Conservation (phyloP, 1,140 invertebrate species). For the Pygmarrhopalites habei region DNA sequence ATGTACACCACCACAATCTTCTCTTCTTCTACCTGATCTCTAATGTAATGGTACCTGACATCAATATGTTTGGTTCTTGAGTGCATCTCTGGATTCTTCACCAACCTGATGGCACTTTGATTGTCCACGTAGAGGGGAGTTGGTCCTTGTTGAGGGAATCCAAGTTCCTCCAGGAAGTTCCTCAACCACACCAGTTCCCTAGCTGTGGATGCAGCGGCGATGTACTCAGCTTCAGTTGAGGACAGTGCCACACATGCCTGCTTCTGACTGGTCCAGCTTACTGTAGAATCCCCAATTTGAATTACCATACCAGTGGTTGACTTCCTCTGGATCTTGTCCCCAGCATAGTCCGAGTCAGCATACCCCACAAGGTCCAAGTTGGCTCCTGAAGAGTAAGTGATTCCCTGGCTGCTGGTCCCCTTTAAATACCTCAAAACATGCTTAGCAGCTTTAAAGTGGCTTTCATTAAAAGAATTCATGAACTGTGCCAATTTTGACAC, state of each 20-base stretch:
- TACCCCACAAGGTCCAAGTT: slow-evolving; percentile 20
- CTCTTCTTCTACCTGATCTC: slow-evolving; percentile 39
- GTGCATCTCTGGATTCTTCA: slow-evolving; percentile 44
- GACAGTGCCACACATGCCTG: not conserved
- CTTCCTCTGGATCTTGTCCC: slow-evolving; percentile 24
- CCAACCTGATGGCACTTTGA: slow-evolving; percentile 43
- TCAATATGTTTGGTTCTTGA: slow-evolving; percentile 43
- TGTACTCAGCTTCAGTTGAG: slow-evolving; percentile 12
- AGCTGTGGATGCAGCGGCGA: not conserved
- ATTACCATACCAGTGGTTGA: slow-evolving; percentile 36
- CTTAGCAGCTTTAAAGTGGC: slow-evolving; percentile 20
- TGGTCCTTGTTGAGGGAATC: slow-evolving; percentile 7
- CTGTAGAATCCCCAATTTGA: not conserved
- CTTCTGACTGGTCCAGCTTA: slow-evolving; percentile 6
- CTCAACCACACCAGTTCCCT: slow-evolving; percentile 44
- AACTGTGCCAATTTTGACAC: slow-evolving; percentile 29
- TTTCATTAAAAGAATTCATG: not conserved
- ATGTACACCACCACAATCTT: slow-evolving; percentile 38
- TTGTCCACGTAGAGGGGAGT: slow-evolving; percentile 42
- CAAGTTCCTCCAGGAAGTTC: slow-evolving; percentile 36
- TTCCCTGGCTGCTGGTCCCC: slow-evolving; percentile 2
- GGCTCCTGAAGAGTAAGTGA: not conserved
- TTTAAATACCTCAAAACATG: slow-evolving; percentile 11
- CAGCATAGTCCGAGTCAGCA: slow-evolving; percentile 40
- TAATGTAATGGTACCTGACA: slow-evolving; percentile 41